Evolutionary conservation across 2,113 vertebrate species (phyloP).

Genomic region (Amia ocellicauda): DNA sequence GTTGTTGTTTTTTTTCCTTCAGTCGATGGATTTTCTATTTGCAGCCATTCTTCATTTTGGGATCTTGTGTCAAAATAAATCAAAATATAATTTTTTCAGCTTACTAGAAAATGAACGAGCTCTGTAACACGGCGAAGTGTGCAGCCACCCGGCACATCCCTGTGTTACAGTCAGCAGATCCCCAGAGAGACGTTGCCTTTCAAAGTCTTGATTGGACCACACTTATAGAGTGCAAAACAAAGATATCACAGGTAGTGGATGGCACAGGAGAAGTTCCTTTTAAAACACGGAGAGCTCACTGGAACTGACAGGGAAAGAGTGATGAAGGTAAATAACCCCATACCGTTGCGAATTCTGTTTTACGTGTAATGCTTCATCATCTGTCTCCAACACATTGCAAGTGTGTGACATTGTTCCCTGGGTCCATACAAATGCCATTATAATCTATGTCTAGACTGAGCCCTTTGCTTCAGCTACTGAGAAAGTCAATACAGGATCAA

Average conservation of each 20-base stretch:
- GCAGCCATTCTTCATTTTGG: no score
- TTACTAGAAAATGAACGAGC: no score
- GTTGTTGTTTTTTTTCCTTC: no score
- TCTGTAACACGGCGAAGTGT: not conserved
- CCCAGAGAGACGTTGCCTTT: not conserved
- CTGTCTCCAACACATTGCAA: conserved; percentile 2
- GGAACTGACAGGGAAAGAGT: conserved; percentile 3
- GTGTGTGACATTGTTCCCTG: conserved; percentile 1
- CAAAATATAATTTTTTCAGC: no score
- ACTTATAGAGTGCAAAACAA: not conserved
- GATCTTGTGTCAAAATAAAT: no score
- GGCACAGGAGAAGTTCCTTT: not conserved
- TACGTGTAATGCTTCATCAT: conserved; percentile 1
- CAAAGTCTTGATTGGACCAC: not conserved
- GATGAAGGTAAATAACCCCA: not conserved
- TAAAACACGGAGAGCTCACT: not conserved
- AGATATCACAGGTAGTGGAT: not conserved
- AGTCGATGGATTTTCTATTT: no score
- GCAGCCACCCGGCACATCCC: not conserved
- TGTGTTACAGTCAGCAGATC: not conserved
- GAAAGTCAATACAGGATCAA: not conserved
- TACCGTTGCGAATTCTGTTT: not conserved
- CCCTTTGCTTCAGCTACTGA: conserved; percentile 2
- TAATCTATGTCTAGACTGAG: conserved; percentile 4
- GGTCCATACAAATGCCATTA: not conserved